phyloP scores from a whole-genome alignment of 1,140 invertebrate species.

The Diabrotica virgifera region DNA sequence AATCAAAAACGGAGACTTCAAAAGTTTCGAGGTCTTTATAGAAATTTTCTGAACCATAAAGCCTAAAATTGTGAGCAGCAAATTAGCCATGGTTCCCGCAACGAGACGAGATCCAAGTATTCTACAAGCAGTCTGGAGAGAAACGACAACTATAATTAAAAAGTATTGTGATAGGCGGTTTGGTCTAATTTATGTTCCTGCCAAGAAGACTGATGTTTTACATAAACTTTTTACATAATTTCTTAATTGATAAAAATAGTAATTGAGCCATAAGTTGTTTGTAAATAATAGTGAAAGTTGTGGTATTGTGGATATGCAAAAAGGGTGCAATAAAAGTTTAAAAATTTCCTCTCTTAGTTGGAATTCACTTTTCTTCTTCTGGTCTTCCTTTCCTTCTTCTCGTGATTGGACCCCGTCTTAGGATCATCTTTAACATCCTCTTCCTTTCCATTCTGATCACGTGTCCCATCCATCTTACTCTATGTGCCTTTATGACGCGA shows the following conservation, averaged over 20 bases:
- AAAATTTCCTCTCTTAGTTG: no score
- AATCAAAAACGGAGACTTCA: conserved; percentile 23
- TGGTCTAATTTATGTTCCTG: not conserved
- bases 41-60: conserved; percentile 32
- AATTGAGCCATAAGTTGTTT: not conserved
- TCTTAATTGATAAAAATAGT: not conserved
- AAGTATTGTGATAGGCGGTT: not conserved
- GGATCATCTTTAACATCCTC: no score
- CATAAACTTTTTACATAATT: not conserved
- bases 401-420: no score
- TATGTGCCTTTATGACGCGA: no score
- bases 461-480: no score
- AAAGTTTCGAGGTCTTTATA: conserved; percentile 26
- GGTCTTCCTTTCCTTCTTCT: no score
- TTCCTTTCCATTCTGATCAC: no score
- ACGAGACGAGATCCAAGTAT: conserved; percentile 24
- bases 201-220: not conserved
- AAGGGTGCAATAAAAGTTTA: no score
- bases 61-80: conserved; percentile 35
- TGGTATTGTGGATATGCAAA: not conserved
- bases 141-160: not conserved
- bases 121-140: not conserved
- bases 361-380: no score
- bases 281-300: not conserved
- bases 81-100: conserved; percentile 35